Evolutionary conservation across 2,888 invertebrate genomes (phyloP).

Genomic region (Gari tellinella): DNA sequence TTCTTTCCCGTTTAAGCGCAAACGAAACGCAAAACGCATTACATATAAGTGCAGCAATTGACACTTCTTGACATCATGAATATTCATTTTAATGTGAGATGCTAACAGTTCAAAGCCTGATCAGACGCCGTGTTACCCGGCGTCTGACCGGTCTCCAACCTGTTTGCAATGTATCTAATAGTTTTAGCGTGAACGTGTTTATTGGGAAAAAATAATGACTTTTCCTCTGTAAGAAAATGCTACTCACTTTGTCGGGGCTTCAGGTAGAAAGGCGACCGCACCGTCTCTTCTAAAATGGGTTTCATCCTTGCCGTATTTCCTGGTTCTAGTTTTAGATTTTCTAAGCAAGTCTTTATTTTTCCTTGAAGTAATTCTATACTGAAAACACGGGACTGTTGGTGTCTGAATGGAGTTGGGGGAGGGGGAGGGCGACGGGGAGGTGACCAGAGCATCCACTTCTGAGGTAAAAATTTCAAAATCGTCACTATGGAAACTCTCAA

Average conservation of each 20-base stretch:
- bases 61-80: too few relatives aligned
- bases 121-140: too few relatives aligned
- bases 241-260: conserved; percentile 39
- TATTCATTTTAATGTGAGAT: too few relatives aligned
- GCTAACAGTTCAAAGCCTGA: too few relatives aligned
- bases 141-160: too few relatives aligned
- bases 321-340: conserved; percentile 43
- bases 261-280: conserved; percentile 44
- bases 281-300: conserved; percentile 28
- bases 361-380: conserved; percentile 73
- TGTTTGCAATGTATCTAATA: too few relatives aligned
- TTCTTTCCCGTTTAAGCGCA: too few relatives aligned
- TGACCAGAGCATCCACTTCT: conserved; percentile 63
- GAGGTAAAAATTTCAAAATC: conserved; percentile 75
- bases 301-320: conserved; percentile 44
- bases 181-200: too few relatives aligned
- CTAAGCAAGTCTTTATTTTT: conserved; percentile 68
- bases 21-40: too few relatives aligned
- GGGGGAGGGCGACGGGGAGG: conserved; percentile 64
- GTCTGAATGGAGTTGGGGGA: conserved; percentile 74
- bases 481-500: conserved; percentile 81
- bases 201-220: too few relatives aligned
- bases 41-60: too few relatives aligned
- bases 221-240: too few relatives aligned
- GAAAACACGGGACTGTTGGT: conserved; percentile 80